These are phyloP conservation scores for Uropsilus gracilis DNA, from an alignment of 2,113 vertebrate species.

Conservation along the genomic window DNA sequence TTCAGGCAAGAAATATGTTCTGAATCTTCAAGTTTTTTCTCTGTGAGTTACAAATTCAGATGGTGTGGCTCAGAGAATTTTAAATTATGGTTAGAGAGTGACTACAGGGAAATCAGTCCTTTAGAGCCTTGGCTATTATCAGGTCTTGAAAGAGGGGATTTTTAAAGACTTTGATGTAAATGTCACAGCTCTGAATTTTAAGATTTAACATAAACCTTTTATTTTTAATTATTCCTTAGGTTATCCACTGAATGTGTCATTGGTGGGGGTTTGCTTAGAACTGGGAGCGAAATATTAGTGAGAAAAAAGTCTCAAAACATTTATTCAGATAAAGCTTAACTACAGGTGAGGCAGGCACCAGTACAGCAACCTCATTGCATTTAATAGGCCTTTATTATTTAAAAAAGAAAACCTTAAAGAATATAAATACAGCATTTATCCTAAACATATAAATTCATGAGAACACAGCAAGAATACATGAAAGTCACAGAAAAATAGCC, in stretches of 20 bases:
- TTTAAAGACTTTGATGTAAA: neutral
- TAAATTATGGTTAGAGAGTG: neutral
- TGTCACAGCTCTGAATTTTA: neutral
- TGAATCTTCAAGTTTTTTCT: conserved; percentile 29
- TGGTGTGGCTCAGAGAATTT: neutral
- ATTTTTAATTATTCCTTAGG: neutral
- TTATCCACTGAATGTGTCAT: conserved; percentile 8
- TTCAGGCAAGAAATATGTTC: neutral
- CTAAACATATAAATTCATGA: conserved; percentile 14
- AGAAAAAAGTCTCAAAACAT: conserved; percentile 49
- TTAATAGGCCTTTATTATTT: conserved; percentile 40
- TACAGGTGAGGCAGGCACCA: neutral
- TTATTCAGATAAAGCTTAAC: conserved; percentile 16
- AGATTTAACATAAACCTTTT: neutral
- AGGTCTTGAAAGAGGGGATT: neutral
- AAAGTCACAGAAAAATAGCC: conserved; percentile 4
- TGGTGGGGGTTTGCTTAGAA: neutral
- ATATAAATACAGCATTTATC: conserved; percentile 6
- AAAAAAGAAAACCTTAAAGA: neutral
- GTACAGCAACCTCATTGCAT: neutral
- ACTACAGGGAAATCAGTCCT: conserved; percentile 2
- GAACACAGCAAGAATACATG: conserved; percentile 32
- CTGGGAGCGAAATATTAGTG: neutral
- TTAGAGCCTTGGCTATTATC: neutral
- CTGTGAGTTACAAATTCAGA: conserved; percentile 31